phyloP scores from a whole-genome alignment of 2,113 vertebrate species.

The Plotosus lineatus region DNA sequence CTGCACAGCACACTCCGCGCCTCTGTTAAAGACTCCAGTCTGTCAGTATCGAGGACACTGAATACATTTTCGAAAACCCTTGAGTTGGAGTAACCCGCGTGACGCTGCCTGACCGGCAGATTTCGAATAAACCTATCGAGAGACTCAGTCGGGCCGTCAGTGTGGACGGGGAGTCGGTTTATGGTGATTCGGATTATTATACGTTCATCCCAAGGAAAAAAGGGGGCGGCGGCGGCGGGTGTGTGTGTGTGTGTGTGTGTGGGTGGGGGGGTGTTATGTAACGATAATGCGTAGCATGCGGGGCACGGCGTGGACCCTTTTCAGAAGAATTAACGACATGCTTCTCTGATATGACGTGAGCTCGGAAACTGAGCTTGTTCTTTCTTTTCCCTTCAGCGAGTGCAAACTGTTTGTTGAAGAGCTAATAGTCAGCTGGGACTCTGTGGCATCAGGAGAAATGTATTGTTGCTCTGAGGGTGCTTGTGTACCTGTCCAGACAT shows the following conservation, averaged over 20 bases:
- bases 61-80: constrained; percentile 42
- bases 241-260: too few species aligned
- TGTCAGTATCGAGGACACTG: constrained; percentile 23
- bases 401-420: constrained; percentile 59
- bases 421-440: constrained; percentile 61
- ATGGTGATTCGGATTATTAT: constrained; percentile 73
- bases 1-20: constrained; percentile 15
- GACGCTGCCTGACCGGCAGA: constrained; percentile 69
- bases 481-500: constrained; percentile 72
- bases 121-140: constrained; percentile 56
- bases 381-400: constrained; percentile 36
- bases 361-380: constrained; percentile 60
- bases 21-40: constrained; percentile 17
- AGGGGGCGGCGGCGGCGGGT: too few species aligned
- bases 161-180: constrained; percentile 65
- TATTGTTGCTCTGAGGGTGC: constrained; percentile 68
- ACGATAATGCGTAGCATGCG: constrained; percentile 45
- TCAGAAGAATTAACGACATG: constrained; percentile 71
- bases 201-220: constrained; percentile 60
- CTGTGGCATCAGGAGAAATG: constrained; percentile 57
- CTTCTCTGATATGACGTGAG: constrained; percentile 59
- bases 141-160: constrained; percentile 57
- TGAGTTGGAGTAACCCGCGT: constrained; percentile 64
- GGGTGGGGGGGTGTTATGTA: too few species aligned
- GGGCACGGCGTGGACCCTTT: constrained; percentile 56